These are phyloP conservation scores for Leptosomus discolor DNA, from an alignment of 2,113 vertebrate species.

Conservation along the genomic window DNA sequence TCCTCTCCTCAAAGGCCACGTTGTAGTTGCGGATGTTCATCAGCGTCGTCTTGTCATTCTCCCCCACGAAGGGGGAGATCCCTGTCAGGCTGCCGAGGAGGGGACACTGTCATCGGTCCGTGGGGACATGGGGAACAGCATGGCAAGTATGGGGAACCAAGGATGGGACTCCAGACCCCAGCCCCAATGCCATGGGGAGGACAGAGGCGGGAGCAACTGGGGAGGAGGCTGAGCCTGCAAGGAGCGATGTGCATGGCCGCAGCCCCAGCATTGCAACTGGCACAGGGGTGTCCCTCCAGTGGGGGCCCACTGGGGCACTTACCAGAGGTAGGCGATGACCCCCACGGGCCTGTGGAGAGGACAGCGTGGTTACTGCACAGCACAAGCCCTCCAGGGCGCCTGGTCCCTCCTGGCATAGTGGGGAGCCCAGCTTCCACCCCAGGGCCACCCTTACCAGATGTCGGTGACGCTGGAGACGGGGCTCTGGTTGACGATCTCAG, in stretches of 20 bases:
- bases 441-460: slow-evolving; percentile 81
- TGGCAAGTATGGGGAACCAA: not conserved
- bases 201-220: not conserved
- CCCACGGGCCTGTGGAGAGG: slow-evolving; percentile 84
- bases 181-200: not conserved
- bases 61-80: slow-evolving; percentile 93
- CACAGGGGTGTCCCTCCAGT: not conserved
- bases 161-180: not conserved
- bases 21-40: slow-evolving; percentile 96
- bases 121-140: not conserved
- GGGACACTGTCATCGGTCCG: not conserved
- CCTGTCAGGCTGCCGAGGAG: slow-evolving; percentile 83
- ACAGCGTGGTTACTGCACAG: not conserved
- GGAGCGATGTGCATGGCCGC: not conserved
- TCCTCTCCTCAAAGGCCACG: slow-evolving; percentile 92
- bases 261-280: not conserved
- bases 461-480: slow-evolving; percentile 91
- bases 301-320: slow-evolving; percentile 36
- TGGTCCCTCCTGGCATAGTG: not conserved
- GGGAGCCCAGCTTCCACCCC: rapidly evolving
- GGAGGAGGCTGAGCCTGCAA: not conserved
- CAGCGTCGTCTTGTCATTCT: slow-evolving; percentile 89
- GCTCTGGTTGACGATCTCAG: slow-evolving; percentile 94
- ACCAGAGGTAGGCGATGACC: slow-evolving; percentile 93
- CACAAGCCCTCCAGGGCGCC: not conserved